Evolutionary conservation across 92 coral and sea anemone species (phyloP).

Genomic region (Epizoanthus fatuus): DNA sequence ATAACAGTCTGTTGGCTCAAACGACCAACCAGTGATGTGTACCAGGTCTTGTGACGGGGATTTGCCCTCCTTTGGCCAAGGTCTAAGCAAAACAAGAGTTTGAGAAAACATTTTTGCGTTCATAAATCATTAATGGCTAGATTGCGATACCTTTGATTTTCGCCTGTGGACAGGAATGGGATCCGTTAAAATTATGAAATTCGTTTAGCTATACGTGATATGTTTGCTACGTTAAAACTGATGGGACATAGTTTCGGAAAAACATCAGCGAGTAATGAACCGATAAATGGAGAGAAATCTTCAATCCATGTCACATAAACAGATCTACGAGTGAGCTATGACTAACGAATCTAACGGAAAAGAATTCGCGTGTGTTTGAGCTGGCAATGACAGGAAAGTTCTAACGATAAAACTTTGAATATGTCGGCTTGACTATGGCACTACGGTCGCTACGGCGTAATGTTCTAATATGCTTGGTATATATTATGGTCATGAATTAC

Average conservation of each 20-base stretch:
- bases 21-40: constrained; percentile 9
- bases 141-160: not conserved
- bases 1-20: not conserved
- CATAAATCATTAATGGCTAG: constrained; percentile 15
- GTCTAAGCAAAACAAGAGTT: not conserved
- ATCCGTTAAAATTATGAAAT: not conserved
- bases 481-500: constrained; percentile 2
- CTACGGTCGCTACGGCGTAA: not conserved
- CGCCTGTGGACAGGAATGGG: not conserved
- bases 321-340: not conserved
- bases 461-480: not conserved
- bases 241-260: not conserved
- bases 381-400: not conserved
- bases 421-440: constrained; percentile 3
- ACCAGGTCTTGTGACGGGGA: not conserved
- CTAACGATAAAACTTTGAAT: not conserved
- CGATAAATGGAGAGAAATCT: not conserved
- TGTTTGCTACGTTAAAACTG: not conserved
- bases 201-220: not conserved
- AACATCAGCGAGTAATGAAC: not conserved
- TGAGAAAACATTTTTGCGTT: not conserved
- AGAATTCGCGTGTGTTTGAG: not conserved
- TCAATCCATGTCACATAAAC: not conserved
- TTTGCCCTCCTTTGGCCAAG: constrained; percentile 11
- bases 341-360: not conserved